Conservation (phyloP, 2,113 vertebrate species). For the Naja naja region DNA sequence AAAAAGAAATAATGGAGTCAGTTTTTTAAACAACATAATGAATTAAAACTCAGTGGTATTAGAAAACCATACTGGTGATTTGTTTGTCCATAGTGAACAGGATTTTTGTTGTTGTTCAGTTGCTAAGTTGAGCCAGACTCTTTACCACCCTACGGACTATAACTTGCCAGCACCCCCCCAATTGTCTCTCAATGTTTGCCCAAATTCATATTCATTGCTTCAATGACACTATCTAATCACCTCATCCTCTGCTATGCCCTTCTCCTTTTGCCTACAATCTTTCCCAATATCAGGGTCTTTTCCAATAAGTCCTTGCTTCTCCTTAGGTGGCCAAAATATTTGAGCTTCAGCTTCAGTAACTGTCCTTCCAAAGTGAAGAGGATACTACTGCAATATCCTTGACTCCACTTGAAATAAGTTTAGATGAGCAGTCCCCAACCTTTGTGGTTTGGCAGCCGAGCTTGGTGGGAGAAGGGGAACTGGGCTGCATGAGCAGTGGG, state of each 20-base stretch:
- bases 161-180: neutral
- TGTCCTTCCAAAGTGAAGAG: neutral
- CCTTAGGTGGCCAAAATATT: neutral
- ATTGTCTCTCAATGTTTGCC: neutral
- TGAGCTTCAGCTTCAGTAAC: neutral
- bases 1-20: neutral
- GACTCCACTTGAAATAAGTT: neutral
- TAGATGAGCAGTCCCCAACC: neutral
- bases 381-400: neutral
- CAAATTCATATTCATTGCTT: neutral
- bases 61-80: neutral
- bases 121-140: neutral
- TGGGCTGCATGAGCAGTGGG: too few relatives aligned
- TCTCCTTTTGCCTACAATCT: neutral
- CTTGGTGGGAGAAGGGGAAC: too few relatives aligned
- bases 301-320: neutral
- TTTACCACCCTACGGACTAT: neutral
- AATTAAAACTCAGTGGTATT: neutral
- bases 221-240: neutral
- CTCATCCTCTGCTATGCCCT: neutral
- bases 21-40: neutral
- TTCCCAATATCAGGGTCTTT: neutral
- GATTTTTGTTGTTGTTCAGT: neutral
- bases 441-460: too few relatives aligned
- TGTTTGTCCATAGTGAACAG: neutral